Evolutionary conservation across 2,888 invertebrate genomes (phyloP).

Genomic region (Trilocha varians): DNA sequence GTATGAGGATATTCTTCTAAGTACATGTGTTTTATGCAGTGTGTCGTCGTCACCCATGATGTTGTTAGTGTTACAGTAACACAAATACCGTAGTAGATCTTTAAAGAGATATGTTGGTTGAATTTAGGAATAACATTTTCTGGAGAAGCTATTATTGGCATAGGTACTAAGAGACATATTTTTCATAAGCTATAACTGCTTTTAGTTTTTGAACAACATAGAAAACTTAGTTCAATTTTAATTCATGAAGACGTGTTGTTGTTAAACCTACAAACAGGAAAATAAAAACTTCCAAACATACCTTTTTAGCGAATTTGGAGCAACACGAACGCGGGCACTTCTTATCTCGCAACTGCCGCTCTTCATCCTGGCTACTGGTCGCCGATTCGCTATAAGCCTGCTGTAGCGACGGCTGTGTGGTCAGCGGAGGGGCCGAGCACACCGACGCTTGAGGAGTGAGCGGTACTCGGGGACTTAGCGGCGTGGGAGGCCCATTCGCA

Average conservation of each 20-base stretch:
- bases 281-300: no score
- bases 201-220: no score
- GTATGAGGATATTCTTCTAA: conserved; percentile 61
- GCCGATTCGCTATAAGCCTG: conserved; percentile 68
- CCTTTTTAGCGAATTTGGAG: conserved; percentile 88
- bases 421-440: conserved; percentile 63
- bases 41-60: conserved; percentile 94
- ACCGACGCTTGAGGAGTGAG: conserved; percentile 62
- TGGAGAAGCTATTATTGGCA: background rate
- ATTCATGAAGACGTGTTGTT: no score
- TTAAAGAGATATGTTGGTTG: conserved; percentile 27
- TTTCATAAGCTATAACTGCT: no score
- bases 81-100: conserved; percentile 92
- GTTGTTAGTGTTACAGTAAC: conserved; percentile 89
- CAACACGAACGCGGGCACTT: conserved; percentile 84
- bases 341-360: conserved; percentile 61
- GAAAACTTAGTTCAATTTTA: no score
- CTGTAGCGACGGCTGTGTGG: conserved; percentile 63
- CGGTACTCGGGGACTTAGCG: conserved; percentile 56
- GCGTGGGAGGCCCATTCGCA: conserved; percentile 63
- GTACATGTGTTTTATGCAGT: conserved; percentile 90
- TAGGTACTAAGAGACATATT: no score
- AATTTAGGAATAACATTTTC: no score
- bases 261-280: no score
- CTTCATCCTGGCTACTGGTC: conserved; percentile 76